Base-by-base conservation (phyloP, 2,113 vertebrate species). In the Cryptomyrus ogoouensis region DNA sequence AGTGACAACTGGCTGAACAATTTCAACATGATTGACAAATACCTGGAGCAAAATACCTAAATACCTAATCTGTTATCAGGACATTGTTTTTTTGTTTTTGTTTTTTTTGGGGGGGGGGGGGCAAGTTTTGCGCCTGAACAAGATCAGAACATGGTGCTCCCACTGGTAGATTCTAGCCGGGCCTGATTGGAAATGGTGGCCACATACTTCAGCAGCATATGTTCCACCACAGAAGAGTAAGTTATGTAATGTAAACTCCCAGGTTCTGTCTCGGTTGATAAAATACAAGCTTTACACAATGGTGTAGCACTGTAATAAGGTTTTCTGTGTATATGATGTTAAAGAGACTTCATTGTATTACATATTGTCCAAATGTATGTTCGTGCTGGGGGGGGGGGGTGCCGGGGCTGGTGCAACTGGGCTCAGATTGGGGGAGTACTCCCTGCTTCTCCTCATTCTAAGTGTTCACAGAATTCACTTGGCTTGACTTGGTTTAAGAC, bases 1-100 rank as follows among this genome's bases (percentile, higher is more conserved):
- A 95, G 95, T 1, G 96, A 97, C 93, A 96, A 96, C 93, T 97
- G 97, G 97, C 91, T 97, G 88, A 96, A 96, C 93, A 95, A 96
- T 93, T 95, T 97, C 93, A 96, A 96, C 92, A 95, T 97, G 95
- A 96, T 97, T 47, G 95, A 97, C 86, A 96, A 97, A 93, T 96
- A 97, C 95, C 93, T 97, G 92, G 96, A 96, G 92, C 96, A 97
- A 93, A 96, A 96, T 0, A 83, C 95, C 89, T 94, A 93, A 96
- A 96, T 0, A 70, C 95, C 89, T 94, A 93, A 90, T 27, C 21
- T 49, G n/a, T 27, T 80, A 7, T 77, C 3, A 15, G 31, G 15
- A 3, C 13, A 77, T 77, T 77, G 13, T 39, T 35, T 13, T 35
- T 15, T 35, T 27, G 19, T 77, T 31, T 31, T 70, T 5, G 1